Base-by-base conservation (phyloP, 2,113 vertebrate species). In the Platichthys flesus region DNA sequence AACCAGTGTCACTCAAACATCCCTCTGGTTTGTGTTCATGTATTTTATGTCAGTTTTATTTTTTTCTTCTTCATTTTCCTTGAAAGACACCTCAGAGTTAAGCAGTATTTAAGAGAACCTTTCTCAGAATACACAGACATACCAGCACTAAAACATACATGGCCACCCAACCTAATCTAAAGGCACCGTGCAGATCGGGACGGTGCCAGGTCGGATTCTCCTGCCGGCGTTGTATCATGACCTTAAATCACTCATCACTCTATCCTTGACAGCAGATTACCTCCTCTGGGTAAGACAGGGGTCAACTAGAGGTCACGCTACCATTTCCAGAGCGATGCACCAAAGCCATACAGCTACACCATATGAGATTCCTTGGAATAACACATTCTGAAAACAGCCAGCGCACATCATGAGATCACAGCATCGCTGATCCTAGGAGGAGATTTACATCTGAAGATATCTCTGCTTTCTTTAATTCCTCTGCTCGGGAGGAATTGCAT, bases 31-130 rank as follows among this genome's bases (percentile, higher is more conserved):
- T 85, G 20, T 89, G 72, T 87, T 64, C 31, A 12, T 40, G 47
- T 62, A 74, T 69, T 91, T 90, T 86, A 66, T 88, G 78, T 88
- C 82, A 56, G 52, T 21, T 49, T 76, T 71, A 88, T 88, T 90
- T 79, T 85, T 49, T 28, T 31, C 28, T 31, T 31, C 28, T 72
- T 77, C 28, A 55, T 72, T 76, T 88, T 83, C 65, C 78, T 64
- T 76, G 68, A 89, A 89, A 62, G 64, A 71, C 68, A 76, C 57
- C 72, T 74, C 15, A 20, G 66, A 80, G 73, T 85, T 85, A 79
- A 84, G 72, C 76, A 12, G 20, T 24, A 74, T n/a, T 10, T 18
- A 52, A 45, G 18, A 75, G 49, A 62, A 21, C 15, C 40, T 14
- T 9, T 15, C 62, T 6, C 31, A 2, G 68, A 40, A 64, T 6